These are phyloP conservation scores for Tachyglossus aculeatus DNA, from an alignment of 2,797 vertebrate species.

Conservation along the genomic window DNA sequence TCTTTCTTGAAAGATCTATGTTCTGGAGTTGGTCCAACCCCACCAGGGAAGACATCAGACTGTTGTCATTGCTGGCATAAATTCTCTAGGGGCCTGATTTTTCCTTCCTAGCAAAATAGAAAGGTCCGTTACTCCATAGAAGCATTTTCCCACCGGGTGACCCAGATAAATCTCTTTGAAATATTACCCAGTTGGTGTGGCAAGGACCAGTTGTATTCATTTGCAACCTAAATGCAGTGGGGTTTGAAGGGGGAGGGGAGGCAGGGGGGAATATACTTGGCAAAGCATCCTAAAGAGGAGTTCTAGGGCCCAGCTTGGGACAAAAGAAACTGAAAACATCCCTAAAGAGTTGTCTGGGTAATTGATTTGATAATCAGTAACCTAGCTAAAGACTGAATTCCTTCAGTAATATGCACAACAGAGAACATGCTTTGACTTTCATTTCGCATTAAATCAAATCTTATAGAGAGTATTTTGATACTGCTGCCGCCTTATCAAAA, in stretches of 20 bases:
- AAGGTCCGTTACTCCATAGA: neutral
- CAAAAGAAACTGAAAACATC: slow-evolving; percentile 8
- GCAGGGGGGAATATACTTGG: too few species aligned
- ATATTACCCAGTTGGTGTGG: neutral
- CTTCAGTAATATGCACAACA: neutral
- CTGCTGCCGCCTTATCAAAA: neutral
- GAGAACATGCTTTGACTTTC: neutral
- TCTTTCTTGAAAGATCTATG: neutral
- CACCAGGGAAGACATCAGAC: neutral
- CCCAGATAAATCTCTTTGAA: neutral
- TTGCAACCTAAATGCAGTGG: neutral
- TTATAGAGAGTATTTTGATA: neutral
- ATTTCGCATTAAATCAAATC: neutral
- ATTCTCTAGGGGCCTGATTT: neutral
- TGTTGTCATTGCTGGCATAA: neutral
- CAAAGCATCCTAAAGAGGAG: rapidly evolving
- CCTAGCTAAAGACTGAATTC: neutral
- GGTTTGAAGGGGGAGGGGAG: neutral
- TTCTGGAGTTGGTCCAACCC: neutral
- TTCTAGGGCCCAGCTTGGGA: neutral
- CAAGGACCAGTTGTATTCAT: neutral
- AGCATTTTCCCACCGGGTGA: slow-evolving; percentile 11
- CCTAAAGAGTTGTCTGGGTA: neutral
- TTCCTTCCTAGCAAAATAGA: neutral
- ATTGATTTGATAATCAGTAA: neutral